Conservation (phyloP, 2,797 vertebrate species). For the Taeniopygia guttata region DNA sequence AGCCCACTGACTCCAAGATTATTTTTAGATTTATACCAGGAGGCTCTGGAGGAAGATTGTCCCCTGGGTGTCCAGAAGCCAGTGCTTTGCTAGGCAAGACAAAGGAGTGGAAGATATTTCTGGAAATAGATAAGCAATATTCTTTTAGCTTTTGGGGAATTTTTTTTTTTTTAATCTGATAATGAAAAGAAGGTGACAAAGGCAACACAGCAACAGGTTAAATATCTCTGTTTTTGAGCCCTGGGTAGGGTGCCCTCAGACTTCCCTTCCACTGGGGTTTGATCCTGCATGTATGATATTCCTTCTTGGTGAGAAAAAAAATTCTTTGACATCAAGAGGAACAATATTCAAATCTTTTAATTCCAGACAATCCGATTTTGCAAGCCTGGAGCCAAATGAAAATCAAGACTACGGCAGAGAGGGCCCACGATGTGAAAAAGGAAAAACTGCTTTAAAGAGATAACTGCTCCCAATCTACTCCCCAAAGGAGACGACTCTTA, state of each 20-base stretch:
- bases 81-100: neutral
- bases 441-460: conserved; percentile 7
- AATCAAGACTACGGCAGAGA: neutral
- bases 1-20: conserved; percentile 28
- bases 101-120: neutral
- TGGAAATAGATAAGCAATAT: neutral
- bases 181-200: neutral
- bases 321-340: neutral
- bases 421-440: neutral
- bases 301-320: neutral
- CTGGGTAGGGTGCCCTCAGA: neutral
- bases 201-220: conserved; percentile 1
- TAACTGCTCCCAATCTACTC: neutral
- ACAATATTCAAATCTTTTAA: conserved; percentile 17
- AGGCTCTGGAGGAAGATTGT: neutral
- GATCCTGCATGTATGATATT: neutral
- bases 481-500: neutral
- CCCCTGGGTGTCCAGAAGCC: neutral
- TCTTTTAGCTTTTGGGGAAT: neutral
- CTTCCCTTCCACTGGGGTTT: neutral
- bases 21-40: conserved; percentile 15
- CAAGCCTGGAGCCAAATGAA: conserved; percentile 32
- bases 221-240: neutral
- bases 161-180: neutral
- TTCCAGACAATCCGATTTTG: conserved; percentile 1